Evolutionary conservation across 2,888 invertebrate species (phyloP), one percentile per base, ranked within the genome.

Genomic region (Conistra vaccinii): DNA sequence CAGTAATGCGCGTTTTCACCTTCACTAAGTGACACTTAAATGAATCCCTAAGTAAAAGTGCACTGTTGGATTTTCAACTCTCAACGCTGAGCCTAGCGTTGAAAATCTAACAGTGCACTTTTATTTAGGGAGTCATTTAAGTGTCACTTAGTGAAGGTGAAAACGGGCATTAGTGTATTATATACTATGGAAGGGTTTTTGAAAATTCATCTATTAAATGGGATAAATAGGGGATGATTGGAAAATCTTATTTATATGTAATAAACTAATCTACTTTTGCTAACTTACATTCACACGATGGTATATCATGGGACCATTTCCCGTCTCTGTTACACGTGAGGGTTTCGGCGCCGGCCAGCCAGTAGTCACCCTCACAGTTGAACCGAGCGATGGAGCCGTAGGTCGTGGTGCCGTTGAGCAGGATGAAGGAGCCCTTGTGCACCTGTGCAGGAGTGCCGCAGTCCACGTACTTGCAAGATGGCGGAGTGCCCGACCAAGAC

Each of bases 291-390:
- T 98, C 98, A 92, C 99, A 99, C n/a, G 98, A 97, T 0, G 99
- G 98, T 67, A 98, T 97, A 89, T 98, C 98, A 58, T 98, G 97
- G 0, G 98, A 98, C 99, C 99, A 99, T 91, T 98, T 98, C 20
- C 98, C 99, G 83, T 98, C 98, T 76, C 97, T 97, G 53, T 98
- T 98, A 92, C 99, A 99, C 32, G 97, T 97, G 63, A 98, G 97
- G 32, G 96, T 97, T 63, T 98, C 97, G 2, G 97, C 97, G 0
- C 97, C 97, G n/a, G 97, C 97, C 53, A 99, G 96, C 98, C 98
- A 98, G 92, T 98, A 98, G 93, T 99, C 98, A 29, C 97, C 97
- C 66, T 97, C 97, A 91, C 99, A 99, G 76, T 97, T 97, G 92
- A 99, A 99, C 90, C 98, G 97, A 0, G 98, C 98, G 42, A 98